phyloP scores from a whole-genome alignment of 2,113 vertebrate genomes.

The Coturnix japonica region DNA sequence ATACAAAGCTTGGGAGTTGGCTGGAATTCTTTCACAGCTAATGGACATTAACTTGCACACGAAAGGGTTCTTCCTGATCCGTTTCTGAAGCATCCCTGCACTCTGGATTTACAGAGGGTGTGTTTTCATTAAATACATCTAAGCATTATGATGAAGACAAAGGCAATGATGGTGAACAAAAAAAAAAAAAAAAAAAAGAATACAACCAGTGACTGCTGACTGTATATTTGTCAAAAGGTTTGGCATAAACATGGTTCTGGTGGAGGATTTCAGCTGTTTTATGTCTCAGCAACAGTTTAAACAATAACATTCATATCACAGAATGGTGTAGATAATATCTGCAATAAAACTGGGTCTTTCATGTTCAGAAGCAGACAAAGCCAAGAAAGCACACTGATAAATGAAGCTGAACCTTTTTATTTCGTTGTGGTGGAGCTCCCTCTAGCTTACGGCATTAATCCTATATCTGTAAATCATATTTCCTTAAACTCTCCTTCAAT shows the following conservation, averaged over 20 bases:
- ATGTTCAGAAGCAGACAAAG: constrained; percentile 72
- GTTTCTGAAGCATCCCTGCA: not conserved
- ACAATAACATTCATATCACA: constrained; percentile 75
- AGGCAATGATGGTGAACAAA: constrained; percentile 42
- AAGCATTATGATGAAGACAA: constrained; percentile 62
- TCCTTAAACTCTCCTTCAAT: constrained; percentile 21
- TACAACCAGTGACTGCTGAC: not conserved
- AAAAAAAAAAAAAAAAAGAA: constrained; percentile 40
- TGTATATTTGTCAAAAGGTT: constrained; percentile 61
- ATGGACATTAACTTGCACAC: not conserved
- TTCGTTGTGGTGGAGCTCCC: constrained; percentile 70
- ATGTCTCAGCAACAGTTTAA: constrained; percentile 68
- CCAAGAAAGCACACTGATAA: constrained; percentile 56
- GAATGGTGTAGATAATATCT: constrained; percentile 75
- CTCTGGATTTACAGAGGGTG: not conserved
- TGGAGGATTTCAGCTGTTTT: constrained; percentile 61
- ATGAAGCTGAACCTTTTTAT: constrained; percentile 42
- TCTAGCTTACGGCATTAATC: constrained; percentile 61
- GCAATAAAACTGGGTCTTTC: constrained; percentile 72
- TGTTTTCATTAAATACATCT: constrained; percentile 69
- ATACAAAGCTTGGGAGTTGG: not conserved
- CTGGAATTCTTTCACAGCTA: not conserved
- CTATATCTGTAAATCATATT: constrained; percentile 26
- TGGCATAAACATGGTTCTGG: constrained; percentile 53
- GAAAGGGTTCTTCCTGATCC: not conserved